A percentile compares a stretch with the other conserved stretches of the same genome.
These are phyloP conservation scores for Halichondria panicea DNA, from an alignment of 37 sponge, comb jelly and placozoan genomes.

Conservation along the genomic window DNA sequence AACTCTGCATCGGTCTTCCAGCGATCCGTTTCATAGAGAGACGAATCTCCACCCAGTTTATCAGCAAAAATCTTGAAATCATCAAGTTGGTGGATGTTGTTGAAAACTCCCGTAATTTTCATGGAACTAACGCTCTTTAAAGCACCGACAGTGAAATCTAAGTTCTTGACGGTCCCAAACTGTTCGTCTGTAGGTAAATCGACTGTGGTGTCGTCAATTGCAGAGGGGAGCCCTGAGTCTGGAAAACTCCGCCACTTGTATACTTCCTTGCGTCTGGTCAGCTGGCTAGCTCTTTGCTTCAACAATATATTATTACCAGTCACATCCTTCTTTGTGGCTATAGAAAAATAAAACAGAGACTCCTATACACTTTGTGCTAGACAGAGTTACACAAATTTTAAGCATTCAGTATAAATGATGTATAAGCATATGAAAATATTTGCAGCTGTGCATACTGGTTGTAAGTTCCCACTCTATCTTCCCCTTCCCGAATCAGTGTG, in stretches of 20 bases:
- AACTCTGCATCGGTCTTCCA: slow-evolving; percentile 65
- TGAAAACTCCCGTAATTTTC: not conserved
- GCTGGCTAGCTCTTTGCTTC: slow-evolving; percentile 5
- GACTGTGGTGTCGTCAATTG: not conserved
- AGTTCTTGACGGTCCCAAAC: slow-evolving; percentile 23
- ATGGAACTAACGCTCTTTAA: not conserved
- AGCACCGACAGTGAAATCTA: slow-evolving; percentile 8
- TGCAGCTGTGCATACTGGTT: no score
- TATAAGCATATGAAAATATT: no score
- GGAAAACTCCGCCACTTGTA: slow-evolving; percentile 28
- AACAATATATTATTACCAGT: not conserved
- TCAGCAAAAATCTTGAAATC: not conserved
- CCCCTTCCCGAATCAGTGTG: no score
- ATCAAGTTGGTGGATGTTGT: not conserved
- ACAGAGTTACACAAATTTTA: no score
- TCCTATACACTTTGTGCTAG: no score
- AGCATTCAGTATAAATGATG: no score
- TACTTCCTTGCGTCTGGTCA: not conserved
- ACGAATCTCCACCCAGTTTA: not conserved
- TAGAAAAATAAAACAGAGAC: no score
- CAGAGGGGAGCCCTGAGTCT: slow-evolving; percentile 7
- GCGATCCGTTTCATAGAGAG: slow-evolving; percentile 7
- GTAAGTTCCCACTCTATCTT: no score
- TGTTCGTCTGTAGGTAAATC: slow-evolving; percentile 27
- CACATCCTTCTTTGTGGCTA: slow-evolving; percentile 24